Evolutionary conservation across 2,113 vertebrate species (phyloP).

Genomic region (Cromileptes altivelis): DNA sequence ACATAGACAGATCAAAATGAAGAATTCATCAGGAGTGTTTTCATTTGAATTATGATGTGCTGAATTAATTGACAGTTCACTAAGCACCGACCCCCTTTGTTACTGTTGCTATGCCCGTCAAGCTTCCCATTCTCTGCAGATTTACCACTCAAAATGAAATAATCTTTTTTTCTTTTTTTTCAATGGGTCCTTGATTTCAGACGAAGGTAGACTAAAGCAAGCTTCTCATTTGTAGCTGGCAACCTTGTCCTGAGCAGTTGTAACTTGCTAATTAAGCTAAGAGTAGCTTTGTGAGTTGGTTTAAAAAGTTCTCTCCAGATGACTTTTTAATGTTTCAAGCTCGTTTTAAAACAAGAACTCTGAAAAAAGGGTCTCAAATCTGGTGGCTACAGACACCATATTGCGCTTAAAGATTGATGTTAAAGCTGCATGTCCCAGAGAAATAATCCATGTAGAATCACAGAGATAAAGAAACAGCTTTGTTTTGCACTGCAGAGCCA

Average conservation of each 20-base stretch:
- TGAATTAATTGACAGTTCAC: neutral
- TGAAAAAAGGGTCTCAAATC: neutral
- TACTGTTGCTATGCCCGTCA: neutral
- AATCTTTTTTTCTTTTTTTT: no score
- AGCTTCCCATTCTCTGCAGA: neutral
- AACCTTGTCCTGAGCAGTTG: neutral
- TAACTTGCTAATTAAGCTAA: neutral
- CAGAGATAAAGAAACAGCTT: neutral
- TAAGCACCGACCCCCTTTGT: neutral
- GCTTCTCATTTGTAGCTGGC: neutral
- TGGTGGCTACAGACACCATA: neutral
- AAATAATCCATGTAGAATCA: neutral
- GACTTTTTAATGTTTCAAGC: neutral
- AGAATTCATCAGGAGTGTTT: neutral
- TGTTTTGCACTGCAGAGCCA: neutral
- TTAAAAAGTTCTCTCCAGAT: neutral
- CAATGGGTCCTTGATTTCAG: neutral
- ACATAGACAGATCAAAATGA: neutral
- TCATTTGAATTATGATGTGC: constrained; percentile 1
- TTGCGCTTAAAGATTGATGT: neutral
- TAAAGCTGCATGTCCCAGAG: neutral
- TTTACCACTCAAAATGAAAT: neutral
- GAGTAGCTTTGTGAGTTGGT: no score
- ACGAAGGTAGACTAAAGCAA: neutral
- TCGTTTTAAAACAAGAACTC: neutral